Evolutionary conservation across 2,113 vertebrate genomes (phyloP).

Genomic region (Sitta europaea): DNA sequence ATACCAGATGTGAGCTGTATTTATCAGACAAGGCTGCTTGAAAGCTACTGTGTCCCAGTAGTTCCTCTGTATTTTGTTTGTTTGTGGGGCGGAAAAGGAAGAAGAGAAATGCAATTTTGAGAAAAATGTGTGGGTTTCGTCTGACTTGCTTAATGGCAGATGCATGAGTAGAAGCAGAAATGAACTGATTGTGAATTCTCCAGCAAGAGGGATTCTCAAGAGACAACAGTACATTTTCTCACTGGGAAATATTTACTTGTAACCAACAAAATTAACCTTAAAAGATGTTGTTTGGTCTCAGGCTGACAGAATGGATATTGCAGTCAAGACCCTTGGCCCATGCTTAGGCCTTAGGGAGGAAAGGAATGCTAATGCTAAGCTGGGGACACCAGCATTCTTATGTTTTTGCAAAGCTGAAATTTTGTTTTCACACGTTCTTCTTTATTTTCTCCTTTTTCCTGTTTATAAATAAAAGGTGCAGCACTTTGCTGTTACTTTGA

Average conservation of each 20-base stretch:
- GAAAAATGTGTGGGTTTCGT: not conserved
- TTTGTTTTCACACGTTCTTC: not conserved
- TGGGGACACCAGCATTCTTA: not conserved
- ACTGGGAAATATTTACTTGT: not conserved
- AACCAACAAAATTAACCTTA: constrained; percentile 14
- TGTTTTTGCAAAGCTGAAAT: not conserved
- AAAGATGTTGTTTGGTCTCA: constrained; percentile 1
- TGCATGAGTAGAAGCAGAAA: not conserved
- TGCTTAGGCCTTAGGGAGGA: not conserved
- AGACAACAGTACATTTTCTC: not conserved
- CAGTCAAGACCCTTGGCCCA: not conserved
- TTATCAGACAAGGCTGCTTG: not conserved
- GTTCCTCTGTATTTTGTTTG: not conserved
- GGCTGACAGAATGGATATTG: constrained; percentile 13
- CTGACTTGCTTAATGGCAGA: not conserved
- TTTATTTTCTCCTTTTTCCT: not conserved
- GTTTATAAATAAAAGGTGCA: not conserved
- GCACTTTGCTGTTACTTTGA: not conserved
- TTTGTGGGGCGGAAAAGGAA: not conserved
- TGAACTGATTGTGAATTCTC: not conserved
- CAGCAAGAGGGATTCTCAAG: not conserved
- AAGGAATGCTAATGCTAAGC: not conserved
- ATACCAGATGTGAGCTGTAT: not conserved
- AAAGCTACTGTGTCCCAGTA: not conserved
- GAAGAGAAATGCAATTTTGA: not conserved